A percentile compares a stretch with the other conserved stretches of the same genome.
phyloP scores from a whole-genome alignment of 1,140 invertebrate genomes.

The Mycetomoellerius zeteki region DNA sequence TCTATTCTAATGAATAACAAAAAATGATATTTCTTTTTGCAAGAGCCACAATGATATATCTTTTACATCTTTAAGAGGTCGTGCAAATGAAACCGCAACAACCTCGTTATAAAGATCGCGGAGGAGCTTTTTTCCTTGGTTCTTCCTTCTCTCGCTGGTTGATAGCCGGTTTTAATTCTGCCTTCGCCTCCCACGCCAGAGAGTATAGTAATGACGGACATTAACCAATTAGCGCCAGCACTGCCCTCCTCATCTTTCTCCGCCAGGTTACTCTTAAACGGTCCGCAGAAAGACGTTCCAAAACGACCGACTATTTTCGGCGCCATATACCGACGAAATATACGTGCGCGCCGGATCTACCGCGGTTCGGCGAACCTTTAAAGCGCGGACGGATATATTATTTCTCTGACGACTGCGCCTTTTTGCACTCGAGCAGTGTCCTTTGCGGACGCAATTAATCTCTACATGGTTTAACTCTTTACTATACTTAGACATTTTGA shows the following conservation, averaged over 20 bases:
- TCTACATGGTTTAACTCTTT: slow-evolving; percentile 22
- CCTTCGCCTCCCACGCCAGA: slow-evolving; percentile 56
- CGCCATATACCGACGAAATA: slow-evolving; percentile 52
- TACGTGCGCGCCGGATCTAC: slow-evolving; percentile 12
- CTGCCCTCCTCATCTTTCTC: slow-evolving; percentile 38
- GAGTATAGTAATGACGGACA: slow-evolving; percentile 73
- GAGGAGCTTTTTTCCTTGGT: not conserved
- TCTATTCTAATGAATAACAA: slow-evolving; percentile 7
- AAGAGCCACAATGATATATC: slow-evolving; percentile 48
- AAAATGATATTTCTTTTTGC: slow-evolving; percentile 11
- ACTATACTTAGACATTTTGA: slow-evolving; percentile 12
- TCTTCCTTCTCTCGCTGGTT: slow-evolving; percentile 22
- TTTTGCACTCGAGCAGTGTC: slow-evolving; percentile 33
- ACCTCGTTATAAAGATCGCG: slow-evolving; percentile 61
- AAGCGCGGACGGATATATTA: slow-evolving; percentile 67
- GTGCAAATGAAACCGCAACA: slow-evolving; percentile 39
- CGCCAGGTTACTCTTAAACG: slow-evolving; percentile 50
- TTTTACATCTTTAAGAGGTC: slow-evolving; percentile 7
- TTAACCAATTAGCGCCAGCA: slow-evolving; percentile 78
- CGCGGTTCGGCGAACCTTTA: slow-evolving; percentile 66
- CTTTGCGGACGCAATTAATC: slow-evolving; percentile 54
- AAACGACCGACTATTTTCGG: slow-evolving; percentile 72
- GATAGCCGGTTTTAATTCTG: slow-evolving; percentile 78
- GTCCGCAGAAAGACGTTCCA: slow-evolving; percentile 62
- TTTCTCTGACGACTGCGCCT: slow-evolving; percentile 56